Evolutionary conservation across 1,140 invertebrate genomes (phyloP).

Genomic region (Heliconius melpomene): DNA sequence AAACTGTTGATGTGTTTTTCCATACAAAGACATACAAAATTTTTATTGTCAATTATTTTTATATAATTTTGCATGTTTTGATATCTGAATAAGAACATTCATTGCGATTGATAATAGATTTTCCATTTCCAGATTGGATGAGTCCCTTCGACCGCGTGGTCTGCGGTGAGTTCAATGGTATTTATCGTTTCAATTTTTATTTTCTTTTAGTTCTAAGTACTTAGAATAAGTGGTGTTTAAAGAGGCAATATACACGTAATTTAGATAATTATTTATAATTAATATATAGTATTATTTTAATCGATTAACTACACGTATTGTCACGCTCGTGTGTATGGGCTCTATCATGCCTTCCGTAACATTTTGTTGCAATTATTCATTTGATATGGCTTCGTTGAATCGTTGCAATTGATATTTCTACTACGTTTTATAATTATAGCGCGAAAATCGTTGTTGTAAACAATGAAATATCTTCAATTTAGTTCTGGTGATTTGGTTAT

Average conservation of each 20-base stretch:
- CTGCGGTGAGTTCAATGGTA: slow-evolving; percentile 93
- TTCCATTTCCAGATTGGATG: slow-evolving; percentile 92
- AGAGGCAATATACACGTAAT: slow-evolving; percentile 29
- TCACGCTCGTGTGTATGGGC: slow-evolving; percentile 49
- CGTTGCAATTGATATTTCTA: slow-evolving; percentile 53
- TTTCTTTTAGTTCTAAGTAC: slow-evolving; percentile 78
- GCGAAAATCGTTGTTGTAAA: slow-evolving; percentile 37
- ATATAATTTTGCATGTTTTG: slow-evolving; percentile 52
- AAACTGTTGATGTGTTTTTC: not conserved
- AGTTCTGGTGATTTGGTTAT: slow-evolving; percentile 32
- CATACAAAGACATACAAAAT: not conserved
- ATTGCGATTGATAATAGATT: slow-evolving; percentile 82
- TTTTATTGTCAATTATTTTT: not conserved
- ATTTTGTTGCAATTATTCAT: slow-evolving; percentile 76
- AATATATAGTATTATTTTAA: slow-evolving; percentile 23
- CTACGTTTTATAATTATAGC: slow-evolving; percentile 43
- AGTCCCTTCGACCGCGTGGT: slow-evolving; percentile 94
- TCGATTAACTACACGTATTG: slow-evolving; percentile 27
- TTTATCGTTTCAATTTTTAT: slow-evolving; percentile 82
- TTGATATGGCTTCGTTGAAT: slow-evolving; percentile 72
- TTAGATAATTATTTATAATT: not conserved
- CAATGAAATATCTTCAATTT: slow-evolving; percentile 32
- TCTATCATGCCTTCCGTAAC: slow-evolving; percentile 54
- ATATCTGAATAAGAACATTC: slow-evolving; percentile 71
- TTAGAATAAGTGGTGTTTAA: slow-evolving; percentile 43